These are phyloP conservation scores for Drosophila ficusphila DNA, from an alignment of 1,140 invertebrate species.

Conservation along the genomic window DNA sequence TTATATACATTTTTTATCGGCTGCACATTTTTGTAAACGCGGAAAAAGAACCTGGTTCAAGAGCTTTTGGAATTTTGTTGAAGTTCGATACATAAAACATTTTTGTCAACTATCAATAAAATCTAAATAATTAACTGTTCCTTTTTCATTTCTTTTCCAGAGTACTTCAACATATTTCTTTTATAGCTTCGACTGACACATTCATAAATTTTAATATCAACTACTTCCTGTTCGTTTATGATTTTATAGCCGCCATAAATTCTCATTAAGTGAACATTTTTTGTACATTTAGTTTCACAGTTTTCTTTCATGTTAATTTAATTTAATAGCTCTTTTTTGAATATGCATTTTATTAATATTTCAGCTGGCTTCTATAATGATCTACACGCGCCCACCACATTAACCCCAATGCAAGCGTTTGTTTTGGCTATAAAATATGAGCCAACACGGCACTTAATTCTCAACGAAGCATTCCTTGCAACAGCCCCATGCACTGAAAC, in stretches of 20 bases:
- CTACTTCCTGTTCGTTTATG: conserved; percentile 28
- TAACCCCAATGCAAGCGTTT: conserved; percentile 59
- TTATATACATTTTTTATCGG: conserved; percentile 17
- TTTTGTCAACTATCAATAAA: neutral
- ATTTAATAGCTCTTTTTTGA: conserved; percentile 21
- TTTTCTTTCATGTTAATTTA: conserved; percentile 34
- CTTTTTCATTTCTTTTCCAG: neutral
- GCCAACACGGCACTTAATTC: conserved; percentile 62
- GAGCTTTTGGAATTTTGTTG: neutral
- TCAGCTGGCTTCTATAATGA: conserved; percentile 30
- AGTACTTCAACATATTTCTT: neutral
- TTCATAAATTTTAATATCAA: conserved; percentile 16
- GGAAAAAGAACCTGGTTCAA: neutral
- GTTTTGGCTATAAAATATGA: conserved; percentile 49
- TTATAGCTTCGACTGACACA: neutral
- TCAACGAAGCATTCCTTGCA: conserved; percentile 61
- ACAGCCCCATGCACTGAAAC: conserved; percentile 42
- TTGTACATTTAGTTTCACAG: conserved; percentile 9
- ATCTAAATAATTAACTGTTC: no score
- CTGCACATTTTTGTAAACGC: conserved; percentile 21
- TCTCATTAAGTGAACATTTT: conserved; percentile 31
- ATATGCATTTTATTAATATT: conserved; percentile 42
- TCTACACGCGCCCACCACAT: conserved; percentile 64
- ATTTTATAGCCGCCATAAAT: conserved; percentile 35
- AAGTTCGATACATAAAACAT: neutral